Percentiles rank a stretch among this genome's conserved stretches.
phyloP scores from a whole-genome alignment of 1,140 invertebrate genomes.

The Heterodera carotae region DNA sequence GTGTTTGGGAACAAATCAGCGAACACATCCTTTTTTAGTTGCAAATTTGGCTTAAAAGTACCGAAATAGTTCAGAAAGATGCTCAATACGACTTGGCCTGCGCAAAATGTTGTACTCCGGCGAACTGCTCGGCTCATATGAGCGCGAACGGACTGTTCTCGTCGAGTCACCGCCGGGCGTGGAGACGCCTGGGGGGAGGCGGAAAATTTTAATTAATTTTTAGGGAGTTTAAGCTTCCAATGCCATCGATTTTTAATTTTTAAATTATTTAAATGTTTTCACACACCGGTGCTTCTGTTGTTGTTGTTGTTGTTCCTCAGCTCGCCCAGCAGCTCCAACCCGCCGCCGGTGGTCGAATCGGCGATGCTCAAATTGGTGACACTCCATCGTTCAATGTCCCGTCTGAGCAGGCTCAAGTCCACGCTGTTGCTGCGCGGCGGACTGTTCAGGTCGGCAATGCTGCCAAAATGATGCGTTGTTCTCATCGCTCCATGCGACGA shows the following conservation, averaged over 20 bases:
- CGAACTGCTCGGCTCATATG: slow-evolving; percentile 57
- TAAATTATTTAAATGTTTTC: too few relatives aligned
- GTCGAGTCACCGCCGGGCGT: slow-evolving; percentile 47
- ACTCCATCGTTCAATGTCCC: slow-evolving; percentile 64
- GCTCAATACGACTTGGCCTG: slow-evolving; percentile 62
- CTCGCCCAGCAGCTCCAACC: slow-evolving; percentile 1
- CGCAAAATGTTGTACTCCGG: slow-evolving; percentile 57
- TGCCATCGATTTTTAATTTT: too few relatives aligned
- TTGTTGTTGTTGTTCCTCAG: slow-evolving; percentile 29
- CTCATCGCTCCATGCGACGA: neutral
- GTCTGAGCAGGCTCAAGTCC: slow-evolving; percentile 60
- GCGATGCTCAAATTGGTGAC: slow-evolving; percentile 55
- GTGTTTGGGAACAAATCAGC: neutral
- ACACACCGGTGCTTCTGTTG: neutral
- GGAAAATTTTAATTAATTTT: neutral
- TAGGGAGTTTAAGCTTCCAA: too few relatives aligned
- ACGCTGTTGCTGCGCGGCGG: slow-evolving; percentile 63
- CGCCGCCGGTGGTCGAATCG: slow-evolving; percentile 31
- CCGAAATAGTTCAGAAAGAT: slow-evolving; percentile 64
- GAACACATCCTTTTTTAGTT: too few relatives aligned
- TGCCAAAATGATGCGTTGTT: neutral
- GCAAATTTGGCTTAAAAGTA: slow-evolving; percentile 27
- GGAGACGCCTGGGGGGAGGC: neutral
- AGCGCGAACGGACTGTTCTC: slow-evolving; percentile 56
- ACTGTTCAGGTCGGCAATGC: slow-evolving; percentile 29